Evolutionary conservation across 2,888 invertebrate species (phyloP).

Genomic region (Hipparchia sbordonii): DNA sequence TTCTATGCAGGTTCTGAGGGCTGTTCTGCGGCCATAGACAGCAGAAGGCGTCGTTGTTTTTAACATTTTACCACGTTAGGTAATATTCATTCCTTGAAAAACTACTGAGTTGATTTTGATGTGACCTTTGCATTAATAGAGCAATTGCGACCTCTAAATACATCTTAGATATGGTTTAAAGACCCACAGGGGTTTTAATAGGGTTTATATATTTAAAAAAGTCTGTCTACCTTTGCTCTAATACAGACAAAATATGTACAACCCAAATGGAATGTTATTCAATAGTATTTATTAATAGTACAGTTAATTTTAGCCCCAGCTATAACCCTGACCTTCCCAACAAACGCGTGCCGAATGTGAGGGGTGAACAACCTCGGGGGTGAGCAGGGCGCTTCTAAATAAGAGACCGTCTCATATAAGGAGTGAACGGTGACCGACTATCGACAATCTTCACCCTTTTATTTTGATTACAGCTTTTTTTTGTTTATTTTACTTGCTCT

Average conservation of each 20-base stretch:
- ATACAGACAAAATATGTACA: neutral
- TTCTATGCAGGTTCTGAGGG: too few species aligned
- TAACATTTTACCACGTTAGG: too few species aligned
- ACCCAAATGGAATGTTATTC: neutral
- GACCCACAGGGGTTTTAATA: neutral
- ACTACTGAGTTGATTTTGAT: too few species aligned
- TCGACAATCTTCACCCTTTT: slow-evolving; percentile 52
- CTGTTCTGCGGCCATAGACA: too few species aligned
- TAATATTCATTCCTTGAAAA: too few species aligned
- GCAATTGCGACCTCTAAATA: too few species aligned
- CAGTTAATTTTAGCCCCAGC: slow-evolving; percentile 38
- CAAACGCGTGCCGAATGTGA: slow-evolving; percentile 54
- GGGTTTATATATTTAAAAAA: neutral
- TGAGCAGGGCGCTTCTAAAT: slow-evolving; percentile 74
- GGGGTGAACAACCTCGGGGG: slow-evolving; percentile 74
- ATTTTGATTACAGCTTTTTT: slow-evolving; percentile 52
- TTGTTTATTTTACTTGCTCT: slow-evolving; percentile 45
- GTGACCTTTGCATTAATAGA: too few species aligned
- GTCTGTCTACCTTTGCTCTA: neutral
- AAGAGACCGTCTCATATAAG: slow-evolving; percentile 68
- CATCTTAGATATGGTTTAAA: too few species aligned
- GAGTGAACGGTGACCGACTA: slow-evolving; percentile 57
- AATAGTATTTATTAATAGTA: slow-evolving; percentile 17
- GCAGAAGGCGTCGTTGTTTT: too few species aligned
- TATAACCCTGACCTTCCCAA: slow-evolving; percentile 76